Evolutionary conservation across 2,797 vertebrate genomes (phyloP).

Genomic region (Poeciliopsis paucimaculata): DNA sequence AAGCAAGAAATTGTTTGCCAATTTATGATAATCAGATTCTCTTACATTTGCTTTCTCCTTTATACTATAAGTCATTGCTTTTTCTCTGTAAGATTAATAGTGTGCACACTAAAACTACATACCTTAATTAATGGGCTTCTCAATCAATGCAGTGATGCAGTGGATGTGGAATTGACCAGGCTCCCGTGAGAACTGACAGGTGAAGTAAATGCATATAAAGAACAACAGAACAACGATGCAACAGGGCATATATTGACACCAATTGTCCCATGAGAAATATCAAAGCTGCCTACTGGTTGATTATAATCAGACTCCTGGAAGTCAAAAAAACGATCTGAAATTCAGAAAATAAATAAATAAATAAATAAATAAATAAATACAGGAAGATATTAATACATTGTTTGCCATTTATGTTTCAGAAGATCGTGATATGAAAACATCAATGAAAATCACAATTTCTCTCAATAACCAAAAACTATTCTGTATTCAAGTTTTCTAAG

Average conservation of each 20-base stretch:
- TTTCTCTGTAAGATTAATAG: conserved; percentile 23
- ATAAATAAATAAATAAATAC: conserved; percentile 3
- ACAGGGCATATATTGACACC: conserved; percentile 29
- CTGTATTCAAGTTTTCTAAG: background rate
- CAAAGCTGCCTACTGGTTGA: conserved; percentile 1
- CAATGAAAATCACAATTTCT: background rate
- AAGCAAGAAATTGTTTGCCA: background rate
- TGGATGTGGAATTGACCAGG: conserved; percentile 30
- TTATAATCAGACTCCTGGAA: conserved; percentile 23
- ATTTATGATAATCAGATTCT: background rate
- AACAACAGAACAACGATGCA: conserved; percentile 27
- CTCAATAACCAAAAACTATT: background rate
- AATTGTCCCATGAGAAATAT: conserved; percentile 38
- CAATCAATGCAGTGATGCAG: conserved; percentile 39
- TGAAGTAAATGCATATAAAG: conserved; percentile 22
- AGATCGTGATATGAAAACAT: background rate
- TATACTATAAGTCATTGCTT: conserved; percentile 1
- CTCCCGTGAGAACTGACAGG: conserved; percentile 3
- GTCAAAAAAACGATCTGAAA: conserved; percentile 17
- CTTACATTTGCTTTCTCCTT: background rate
- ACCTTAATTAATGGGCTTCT: conserved; percentile 29
- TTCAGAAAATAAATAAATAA: conserved; percentile 4
- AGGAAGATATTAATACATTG: background rate
- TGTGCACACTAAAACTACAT: conserved; percentile 17
- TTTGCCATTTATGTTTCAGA: background rate